A percentile compares a stretch with the other conserved stretches of the same genome.
Conservation (phyloP, 1,140 invertebrate species). For the Aphaenogaster floridana region DNA sequence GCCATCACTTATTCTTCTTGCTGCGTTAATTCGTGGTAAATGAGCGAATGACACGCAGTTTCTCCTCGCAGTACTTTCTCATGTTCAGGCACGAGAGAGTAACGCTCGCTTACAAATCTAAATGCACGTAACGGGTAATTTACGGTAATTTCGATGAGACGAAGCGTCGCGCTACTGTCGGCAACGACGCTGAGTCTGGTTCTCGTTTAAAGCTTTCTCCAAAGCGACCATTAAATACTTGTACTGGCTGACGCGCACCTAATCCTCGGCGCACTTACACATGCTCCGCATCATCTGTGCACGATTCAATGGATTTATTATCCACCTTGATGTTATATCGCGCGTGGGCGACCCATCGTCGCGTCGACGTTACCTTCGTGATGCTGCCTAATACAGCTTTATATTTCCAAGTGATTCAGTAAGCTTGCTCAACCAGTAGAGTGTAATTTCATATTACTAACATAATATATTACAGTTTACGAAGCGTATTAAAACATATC, state of each 20-base stretch:
- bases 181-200: slow-evolving; percentile 23
- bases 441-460: not conserved
- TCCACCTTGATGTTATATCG: slow-evolving; percentile 4
- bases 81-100: not conserved
- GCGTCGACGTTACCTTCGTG: slow-evolving; percentile 31
- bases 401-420: slow-evolving; percentile 39
- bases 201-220: slow-evolving; percentile 68
- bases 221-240: slow-evolving; percentile 42
- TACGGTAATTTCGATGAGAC: slow-evolving; percentile 63
- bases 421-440: not conserved
- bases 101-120: slow-evolving; percentile 37
- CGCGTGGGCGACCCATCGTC: slow-evolving; percentile 39
- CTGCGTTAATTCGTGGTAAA: not conserved
- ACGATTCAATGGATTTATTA: slow-evolving; percentile 68
- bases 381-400: slow-evolving; percentile 32
- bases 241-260: slow-evolving; percentile 1
- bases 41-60: not conserved
- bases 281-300: slow-evolving; percentile 33
- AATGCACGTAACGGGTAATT: slow-evolving; percentile 66
- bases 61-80: slow-evolving; percentile 16
- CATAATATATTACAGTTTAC: not conserved
- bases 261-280: slow-evolving; percentile 53
- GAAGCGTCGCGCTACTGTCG: slow-evolving; percentile 37
- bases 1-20: not conserved
- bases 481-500: not conserved